A percentile compares a stretch with the other conserved stretches of the same genome.
phyloP scores from a whole-genome alignment of 1,140 invertebrate species.

The Oscheius sp. region DNA sequence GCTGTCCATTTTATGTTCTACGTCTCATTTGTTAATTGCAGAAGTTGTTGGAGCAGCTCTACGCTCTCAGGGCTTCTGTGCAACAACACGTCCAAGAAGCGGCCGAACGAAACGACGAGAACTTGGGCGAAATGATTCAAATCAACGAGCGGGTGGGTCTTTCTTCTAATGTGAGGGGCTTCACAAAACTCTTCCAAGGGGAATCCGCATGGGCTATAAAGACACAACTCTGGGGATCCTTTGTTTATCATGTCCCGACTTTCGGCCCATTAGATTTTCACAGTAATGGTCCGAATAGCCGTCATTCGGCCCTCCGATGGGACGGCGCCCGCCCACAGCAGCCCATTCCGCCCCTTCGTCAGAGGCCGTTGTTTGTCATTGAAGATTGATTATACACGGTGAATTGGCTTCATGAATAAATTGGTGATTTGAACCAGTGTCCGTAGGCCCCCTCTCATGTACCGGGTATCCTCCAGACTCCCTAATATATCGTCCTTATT shows the following conservation, averaged over 20 bases:
- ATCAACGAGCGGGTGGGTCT: constrained; percentile 16
- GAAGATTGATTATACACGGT: neutral
- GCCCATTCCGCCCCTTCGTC: too few relatives aligned
- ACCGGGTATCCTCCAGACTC: too few relatives aligned
- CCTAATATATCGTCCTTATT: too few relatives aligned
- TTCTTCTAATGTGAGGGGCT: neutral
- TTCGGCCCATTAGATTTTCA: neutral
- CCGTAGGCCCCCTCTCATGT: neutral
- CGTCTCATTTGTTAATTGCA: neutral
- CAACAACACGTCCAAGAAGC: constrained; percentile 15
- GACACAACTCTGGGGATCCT: neutral
- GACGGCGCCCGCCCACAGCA: too few relatives aligned
- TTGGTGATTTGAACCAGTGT: neutral
- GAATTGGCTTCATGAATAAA: constrained; percentile 6
- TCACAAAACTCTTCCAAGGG: neutral
- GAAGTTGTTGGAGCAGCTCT: neutral
- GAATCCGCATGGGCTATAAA: neutral
- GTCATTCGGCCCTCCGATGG: too few relatives aligned
- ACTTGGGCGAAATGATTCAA: constrained; percentile 6
- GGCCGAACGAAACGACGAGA: constrained; percentile 2
- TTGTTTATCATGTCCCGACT: neutral
- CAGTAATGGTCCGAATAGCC: too few relatives aligned
- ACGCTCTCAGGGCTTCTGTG: neutral
- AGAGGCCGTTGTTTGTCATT: neutral
- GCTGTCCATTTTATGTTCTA: neutral